A percentile compares a stretch with the other conserved stretches of the same genome.
Evolutionary conservation across 2,113 vertebrate genomes (phyloP).

Genomic region (Mustelus asterias): DNA sequence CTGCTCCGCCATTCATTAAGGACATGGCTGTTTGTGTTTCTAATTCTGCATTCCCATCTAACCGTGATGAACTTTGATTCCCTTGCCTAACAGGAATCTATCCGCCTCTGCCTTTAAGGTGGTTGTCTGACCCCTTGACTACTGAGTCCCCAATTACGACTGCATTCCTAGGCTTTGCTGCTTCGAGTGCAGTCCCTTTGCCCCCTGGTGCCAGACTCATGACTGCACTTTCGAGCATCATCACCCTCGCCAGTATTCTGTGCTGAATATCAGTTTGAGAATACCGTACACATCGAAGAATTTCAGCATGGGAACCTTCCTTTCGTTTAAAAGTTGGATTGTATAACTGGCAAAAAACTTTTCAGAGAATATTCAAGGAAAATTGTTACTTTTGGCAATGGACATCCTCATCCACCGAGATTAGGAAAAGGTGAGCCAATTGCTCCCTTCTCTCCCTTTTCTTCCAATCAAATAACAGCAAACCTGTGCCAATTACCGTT

Average conservation of each 20-base stretch:
- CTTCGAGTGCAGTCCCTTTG: neutral
- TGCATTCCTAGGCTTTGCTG: too few relatives aligned
- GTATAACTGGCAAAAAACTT: neutral
- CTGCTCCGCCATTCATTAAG: too few relatives aligned
- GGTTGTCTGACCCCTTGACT: too few relatives aligned
- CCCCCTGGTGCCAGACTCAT: neutral
- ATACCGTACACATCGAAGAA: neutral
- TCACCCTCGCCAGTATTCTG: neutral
- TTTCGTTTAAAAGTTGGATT: neutral
- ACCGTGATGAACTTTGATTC: too few relatives aligned
- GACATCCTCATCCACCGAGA: neutral
- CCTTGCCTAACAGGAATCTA: too few relatives aligned
- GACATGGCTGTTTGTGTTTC: too few relatives aligned
- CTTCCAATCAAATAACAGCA: neutral
- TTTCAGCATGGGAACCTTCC: neutral
- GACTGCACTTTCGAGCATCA: neutral
- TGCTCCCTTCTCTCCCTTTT: neutral
- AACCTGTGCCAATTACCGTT: slow-evolving; percentile 51
- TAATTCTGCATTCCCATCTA: too few relatives aligned
- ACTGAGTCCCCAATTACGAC: too few relatives aligned
- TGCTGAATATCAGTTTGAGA: neutral
- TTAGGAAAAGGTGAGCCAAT: neutral
- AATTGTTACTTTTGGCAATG: neutral
- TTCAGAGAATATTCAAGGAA: neutral
- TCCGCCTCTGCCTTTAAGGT: too few relatives aligned